Percentiles rank a stretch among this genome's conserved stretches.
phyloP scores from a whole-genome alignment of 2,888 invertebrate genomes.

The Nymphalis urticae region DNA sequence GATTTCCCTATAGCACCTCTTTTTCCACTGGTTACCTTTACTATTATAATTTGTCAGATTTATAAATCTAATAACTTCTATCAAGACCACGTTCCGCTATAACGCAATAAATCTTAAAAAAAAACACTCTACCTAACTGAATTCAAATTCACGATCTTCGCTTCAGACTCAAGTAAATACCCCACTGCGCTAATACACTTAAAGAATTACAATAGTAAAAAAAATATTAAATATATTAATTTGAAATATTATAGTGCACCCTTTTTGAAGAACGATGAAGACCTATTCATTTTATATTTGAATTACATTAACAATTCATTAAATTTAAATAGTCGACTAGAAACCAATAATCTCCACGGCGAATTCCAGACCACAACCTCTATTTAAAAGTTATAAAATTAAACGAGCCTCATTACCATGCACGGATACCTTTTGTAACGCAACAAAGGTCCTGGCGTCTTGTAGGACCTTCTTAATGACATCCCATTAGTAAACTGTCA shows the following conservation, averaged over 20 bases:
- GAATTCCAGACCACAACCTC: constrained; percentile 69
- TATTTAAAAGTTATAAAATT: constrained; percentile 78
- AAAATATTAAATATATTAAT: too few species aligned
- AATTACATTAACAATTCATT: constrained; percentile 5
- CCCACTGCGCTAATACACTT: too few species aligned
- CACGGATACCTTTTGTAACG: constrained; percentile 61
- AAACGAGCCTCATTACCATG: constrained; percentile 75
- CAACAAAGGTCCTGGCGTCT: constrained; percentile 59
- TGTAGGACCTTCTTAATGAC: constrained; percentile 68
- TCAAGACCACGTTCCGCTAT: too few species aligned
- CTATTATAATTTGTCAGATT: too few species aligned
- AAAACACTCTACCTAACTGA: too few species aligned
- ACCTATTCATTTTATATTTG: neutral
- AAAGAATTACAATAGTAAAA: too few species aligned
- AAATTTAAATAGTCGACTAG: constrained; percentile 40
- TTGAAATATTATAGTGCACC: neutral
- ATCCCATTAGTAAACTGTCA: constrained; percentile 79
- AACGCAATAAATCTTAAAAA: too few species aligned
- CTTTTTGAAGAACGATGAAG: neutral
- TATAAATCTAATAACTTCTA: too few species aligned
- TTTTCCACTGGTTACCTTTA: too few species aligned
- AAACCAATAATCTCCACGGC: constrained; percentile 63
- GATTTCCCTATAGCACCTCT: too few species aligned
- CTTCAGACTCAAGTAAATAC: too few species aligned
- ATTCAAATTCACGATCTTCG: too few species aligned